Evolutionary conservation across 2,113 vertebrate species (phyloP), one percentile per base, ranked within the genome.

Genomic region (Psephotus haematonotus): DNA sequence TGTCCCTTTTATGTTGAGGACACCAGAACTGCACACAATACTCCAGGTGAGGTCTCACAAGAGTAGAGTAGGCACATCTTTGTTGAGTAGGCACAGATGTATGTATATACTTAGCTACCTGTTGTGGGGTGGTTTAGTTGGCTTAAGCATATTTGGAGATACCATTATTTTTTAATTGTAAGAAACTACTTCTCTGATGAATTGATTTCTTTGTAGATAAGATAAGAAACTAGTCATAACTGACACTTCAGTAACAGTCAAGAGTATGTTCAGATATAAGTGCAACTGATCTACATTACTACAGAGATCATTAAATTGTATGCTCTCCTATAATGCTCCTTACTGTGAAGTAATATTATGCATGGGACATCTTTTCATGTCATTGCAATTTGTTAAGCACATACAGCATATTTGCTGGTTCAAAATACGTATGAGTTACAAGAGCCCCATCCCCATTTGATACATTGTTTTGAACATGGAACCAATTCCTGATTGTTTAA

Each of bases 251-350:
- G 5, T 59, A 74, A 39, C 35, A 59, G 31, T 16, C 31, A 57
- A 20, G 22, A 22, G 7, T 44, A 43, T 43, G 10, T 82, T 82
- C 52, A 59, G 27, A 39, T 60, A 13, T 39, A 52, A 60, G 5
- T 9, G 13, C 55, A 62, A 71, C 16, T 33, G 28, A 57, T 43
- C 27, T 13, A 31, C 9, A 1, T 47, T 69, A 20, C 17, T 37
- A 33, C 22, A 57, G 25, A 37, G 18, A 47, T 43, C 1, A 17
- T 57, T 64, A 57, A 49, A 49, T 81, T 47, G 47, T 55, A 49
- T 0, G 0, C 69, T 59, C 37, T 68, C 6, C 28, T n/a, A 31
- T 39, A 43, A 39, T 25, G 7, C 1, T 69, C 5, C 11, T 68
- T 60, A 13, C 19, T 53, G 3, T 53, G 24, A 53, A 47, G 11